Percentiles rank a stretch among this genome's conserved stretches.
phyloP scores from a whole-genome alignment of 2,888 invertebrate genomes.

The Pterostichus madidus region DNA sequence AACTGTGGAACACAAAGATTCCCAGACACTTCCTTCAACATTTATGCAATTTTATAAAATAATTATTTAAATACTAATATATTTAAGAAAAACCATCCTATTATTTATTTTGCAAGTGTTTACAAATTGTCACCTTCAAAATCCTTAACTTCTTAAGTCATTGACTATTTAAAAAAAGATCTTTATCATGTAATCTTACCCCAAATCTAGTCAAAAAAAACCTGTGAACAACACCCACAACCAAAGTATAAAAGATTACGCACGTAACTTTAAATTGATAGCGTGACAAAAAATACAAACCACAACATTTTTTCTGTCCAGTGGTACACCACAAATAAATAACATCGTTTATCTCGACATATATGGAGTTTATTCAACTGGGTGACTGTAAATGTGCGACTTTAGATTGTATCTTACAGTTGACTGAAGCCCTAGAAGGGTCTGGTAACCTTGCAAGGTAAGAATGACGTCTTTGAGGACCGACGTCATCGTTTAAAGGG shows the following conservation, averaged over 20 bases:
- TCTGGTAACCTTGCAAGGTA: slow-evolving; percentile 56
- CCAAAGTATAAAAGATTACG: slow-evolving; percentile 26
- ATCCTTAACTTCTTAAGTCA: too few species aligned
- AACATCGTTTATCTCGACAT: background rate
- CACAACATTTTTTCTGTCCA: slow-evolving; percentile 39
- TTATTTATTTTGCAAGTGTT: too few species aligned
- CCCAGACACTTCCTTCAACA: too few species aligned
- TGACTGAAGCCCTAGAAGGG: slow-evolving; percentile 36
- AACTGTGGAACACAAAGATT: too few species aligned
- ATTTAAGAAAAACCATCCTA: too few species aligned
- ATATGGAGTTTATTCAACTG: background rate
- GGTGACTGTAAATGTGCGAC: slow-evolving; percentile 23
- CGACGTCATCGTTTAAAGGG: slow-evolving; percentile 46
- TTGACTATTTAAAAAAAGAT: too few species aligned
- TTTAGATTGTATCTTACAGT: slow-evolving; percentile 51
- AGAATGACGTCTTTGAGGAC: slow-evolving; percentile 41
- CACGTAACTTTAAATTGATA: slow-evolving; percentile 28
- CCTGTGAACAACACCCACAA: slow-evolving; percentile 10
- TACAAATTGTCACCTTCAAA: too few species aligned
- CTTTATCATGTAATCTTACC: too few species aligned
- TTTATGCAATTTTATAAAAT: too few species aligned
- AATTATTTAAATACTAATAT: too few species aligned
- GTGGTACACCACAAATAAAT: slow-evolving; percentile 25
- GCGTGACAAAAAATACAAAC: slow-evolving; percentile 42
- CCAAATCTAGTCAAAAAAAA: slow-evolving; percentile 14